A percentile compares a stretch with the other conserved stretches of the same genome.
Conservation (phyloP, 2,888 invertebrate genomes). For the Pediacus dermestoides region DNA sequence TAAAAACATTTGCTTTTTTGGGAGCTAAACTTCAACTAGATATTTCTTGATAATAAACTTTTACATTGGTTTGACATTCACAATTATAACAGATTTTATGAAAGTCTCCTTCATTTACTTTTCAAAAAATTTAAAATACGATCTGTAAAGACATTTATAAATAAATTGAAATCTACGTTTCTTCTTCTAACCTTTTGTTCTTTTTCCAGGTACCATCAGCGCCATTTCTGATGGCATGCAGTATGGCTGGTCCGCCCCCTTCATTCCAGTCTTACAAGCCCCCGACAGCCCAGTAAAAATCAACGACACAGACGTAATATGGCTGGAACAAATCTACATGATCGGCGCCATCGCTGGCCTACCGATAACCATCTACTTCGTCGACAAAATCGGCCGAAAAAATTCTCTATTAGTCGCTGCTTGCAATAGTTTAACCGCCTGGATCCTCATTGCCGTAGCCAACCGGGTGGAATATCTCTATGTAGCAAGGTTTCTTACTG, state of each 20-base stretch:
- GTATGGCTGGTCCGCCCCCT: constrained; percentile 49
- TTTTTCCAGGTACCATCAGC: constrained; percentile 45
- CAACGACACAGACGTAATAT: constrained; percentile 32
- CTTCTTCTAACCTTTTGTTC: no score
- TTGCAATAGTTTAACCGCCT: constrained; percentile 40
- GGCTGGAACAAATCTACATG: constrained; percentile 41
- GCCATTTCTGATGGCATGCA: constrained; percentile 50
- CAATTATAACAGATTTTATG: no score
- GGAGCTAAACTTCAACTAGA: no score
- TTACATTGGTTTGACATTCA: no score
- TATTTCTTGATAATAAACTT: no score
- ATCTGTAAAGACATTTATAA: no score
- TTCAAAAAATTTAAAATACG: no score
- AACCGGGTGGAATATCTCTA: constrained; percentile 40
- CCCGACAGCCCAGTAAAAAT: constrained; percentile 39
- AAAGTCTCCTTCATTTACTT: no score
- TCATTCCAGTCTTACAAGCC: constrained; percentile 40
- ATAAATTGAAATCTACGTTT: no score
- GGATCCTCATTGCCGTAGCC: constrained; percentile 44
- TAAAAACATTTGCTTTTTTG: no score
- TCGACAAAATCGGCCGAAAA: constrained; percentile 43
- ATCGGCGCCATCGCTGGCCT: constrained; percentile 41
- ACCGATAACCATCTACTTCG: constrained; percentile 43
- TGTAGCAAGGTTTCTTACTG: constrained; percentile 44
- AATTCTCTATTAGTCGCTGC: constrained; percentile 46